Base-by-base conservation (phyloP, 2,113 vertebrate species). In the Felis chaus region DNA sequence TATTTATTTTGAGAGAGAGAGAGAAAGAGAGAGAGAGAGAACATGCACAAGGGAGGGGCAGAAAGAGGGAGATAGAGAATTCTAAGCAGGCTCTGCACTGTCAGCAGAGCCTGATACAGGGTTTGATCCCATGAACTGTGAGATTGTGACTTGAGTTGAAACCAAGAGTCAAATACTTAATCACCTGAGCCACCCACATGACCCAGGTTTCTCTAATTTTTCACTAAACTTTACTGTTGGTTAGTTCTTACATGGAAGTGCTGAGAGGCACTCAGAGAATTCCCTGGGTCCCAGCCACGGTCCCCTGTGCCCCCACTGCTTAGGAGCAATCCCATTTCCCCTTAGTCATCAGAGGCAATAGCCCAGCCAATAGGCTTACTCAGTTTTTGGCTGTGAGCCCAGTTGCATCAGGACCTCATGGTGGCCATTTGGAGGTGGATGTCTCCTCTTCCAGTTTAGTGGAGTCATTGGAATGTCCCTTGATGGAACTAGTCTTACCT, bases 271-370 rank as follows among this genome's bases (percentile, higher is more conserved):
- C 45, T 31, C 21, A 25, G 76, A 66, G 36, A 19, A 69, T 6
- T 6, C 19, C 9, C 33, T 4, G 2, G 33, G 50, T 29, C 23
- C 57, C 7, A 23, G n/a, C 23, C 12, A 1, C 0, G 0, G 12
- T n/a, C 16, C 2, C 71, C 45, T 10, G 25, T 5, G 18, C 4
- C 66, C n/a, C 19, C 45, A 3, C 4, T 2, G 18, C 9, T 10
- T 9, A 5, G 71, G 11, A 39, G 33, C 19, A 33, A 3, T 5
- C 36, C n/a, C 7, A 5, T 15, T 2, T 39, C 14, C 41, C 55
- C 18, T 36, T 12, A 29, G n/a, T 12, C 36, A 69, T 73, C 66
- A 63, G 79, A 6, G 29, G 33, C 71, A 33, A 10, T 14, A 50
- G 33, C 36, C 25, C 12, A 45, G 41, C 23, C n/a, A 23, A 2